These are phyloP conservation scores for Cosmopolites sordidus DNA, from an alignment of 2,888 invertebrate species.

Conservation along the genomic window DNA sequence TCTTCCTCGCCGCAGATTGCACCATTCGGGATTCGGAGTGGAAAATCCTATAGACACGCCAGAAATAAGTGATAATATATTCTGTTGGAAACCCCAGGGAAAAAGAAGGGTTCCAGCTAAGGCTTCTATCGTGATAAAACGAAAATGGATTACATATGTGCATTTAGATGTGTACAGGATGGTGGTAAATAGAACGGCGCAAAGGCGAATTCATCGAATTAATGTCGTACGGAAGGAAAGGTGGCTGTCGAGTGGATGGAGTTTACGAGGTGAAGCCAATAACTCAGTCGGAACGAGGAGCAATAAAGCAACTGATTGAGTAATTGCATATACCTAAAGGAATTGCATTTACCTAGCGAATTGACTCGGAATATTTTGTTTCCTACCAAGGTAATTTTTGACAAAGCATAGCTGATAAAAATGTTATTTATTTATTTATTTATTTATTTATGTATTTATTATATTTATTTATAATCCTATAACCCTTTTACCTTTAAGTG, in stretches of 20 bases:
- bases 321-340: background rate
- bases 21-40: conserved; percentile 18
- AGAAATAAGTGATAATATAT: conserved; percentile 29
- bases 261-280: background rate
- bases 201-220: background rate
- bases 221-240: background rate
- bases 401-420: too few species aligned
- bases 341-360: too few species aligned
- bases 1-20: conserved; percentile 17
- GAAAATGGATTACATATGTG: conserved; percentile 25
- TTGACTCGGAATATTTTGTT: too few species aligned
- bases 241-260: background rate
- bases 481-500: too few species aligned
- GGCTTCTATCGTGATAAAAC: conserved; percentile 6
- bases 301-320: background rate
- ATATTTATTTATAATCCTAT: too few species aligned
- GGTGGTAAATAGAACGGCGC: conserved; percentile 1
- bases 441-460: too few species aligned
- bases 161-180: conserved; percentile 15
- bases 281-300: background rate
- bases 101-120: conserved; percentile 7
- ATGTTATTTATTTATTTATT: too few species aligned
- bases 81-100: conserved; percentile 15
- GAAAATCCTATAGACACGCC: conserved; percentile 27
- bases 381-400: too few species aligned